Percentiles rank a stretch among this genome's conserved stretches.
Conservation (phyloP, 2,888 invertebrate genomes). For the Phytoseiulus persimilis region DNA sequence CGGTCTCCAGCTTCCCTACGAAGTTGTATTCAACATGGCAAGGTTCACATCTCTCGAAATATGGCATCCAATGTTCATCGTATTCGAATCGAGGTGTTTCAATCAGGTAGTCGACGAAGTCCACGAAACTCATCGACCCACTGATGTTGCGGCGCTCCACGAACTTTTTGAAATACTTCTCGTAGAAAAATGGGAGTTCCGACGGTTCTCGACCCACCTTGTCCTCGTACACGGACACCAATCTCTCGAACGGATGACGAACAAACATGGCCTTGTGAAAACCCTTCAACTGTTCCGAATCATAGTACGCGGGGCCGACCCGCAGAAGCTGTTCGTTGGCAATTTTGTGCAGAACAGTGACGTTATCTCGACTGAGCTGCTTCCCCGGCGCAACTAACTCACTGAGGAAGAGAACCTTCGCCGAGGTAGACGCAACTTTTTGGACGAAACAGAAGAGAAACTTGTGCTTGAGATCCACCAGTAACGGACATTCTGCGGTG, state of each 20-base stretch:
- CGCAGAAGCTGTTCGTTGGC: slow-evolving; percentile 43
- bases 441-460: slow-evolving; percentile 45
- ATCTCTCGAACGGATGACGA: slow-evolving; percentile 45
- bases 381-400: slow-evolving; percentile 40
- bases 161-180: slow-evolving; percentile 40
- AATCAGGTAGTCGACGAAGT: slow-evolving; percentile 68
- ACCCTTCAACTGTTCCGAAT: slow-evolving; percentile 41
- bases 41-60: slow-evolving; percentile 72
- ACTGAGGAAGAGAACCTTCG: slow-evolving; percentile 44
- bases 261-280: slow-evolving; percentile 45
- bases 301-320: slow-evolving; percentile 44
- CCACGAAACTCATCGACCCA: slow-evolving; percentile 59
- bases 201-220: slow-evolving; percentile 43
- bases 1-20: slow-evolving; percentile 51
- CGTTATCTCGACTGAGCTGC: slow-evolving; percentile 38
- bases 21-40: slow-evolving; percentile 52
- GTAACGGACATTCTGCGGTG: slow-evolving; percentile 44
- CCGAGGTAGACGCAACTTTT: slow-evolving; percentile 44
- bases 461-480: slow-evolving; percentile 43
- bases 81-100: slow-evolving; percentile 62
- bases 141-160: slow-evolving; percentile 20
- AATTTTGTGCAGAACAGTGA: slow-evolving; percentile 42
- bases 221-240: slow-evolving; percentile 45
- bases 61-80: slow-evolving; percentile 82
- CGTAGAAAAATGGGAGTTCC: slow-evolving; percentile 43